Base-by-base conservation (phyloP, 2,888 invertebrate species). In the Pterostichus niger region DNA sequence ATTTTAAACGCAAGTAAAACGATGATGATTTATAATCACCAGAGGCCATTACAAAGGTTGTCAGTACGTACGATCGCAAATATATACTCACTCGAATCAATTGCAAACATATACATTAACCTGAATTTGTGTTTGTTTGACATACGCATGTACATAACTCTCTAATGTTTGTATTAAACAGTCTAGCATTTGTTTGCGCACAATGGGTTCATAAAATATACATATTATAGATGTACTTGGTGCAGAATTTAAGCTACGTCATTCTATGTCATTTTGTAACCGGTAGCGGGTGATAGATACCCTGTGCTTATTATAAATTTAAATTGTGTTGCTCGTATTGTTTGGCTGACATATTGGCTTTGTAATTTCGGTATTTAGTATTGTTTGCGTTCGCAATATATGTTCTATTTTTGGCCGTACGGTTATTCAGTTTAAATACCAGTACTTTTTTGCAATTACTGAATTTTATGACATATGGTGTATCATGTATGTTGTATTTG, bases 181-280 rank as follows among this genome's bases (percentile, higher is more conserved):
- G 68, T 71, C 44, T 71, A 44, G 75, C 75, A 33, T 75, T 75
- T 75, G 52, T 75, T 75, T 75, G 40, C 33, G 52, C 31, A 40
- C 49, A 75, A 24, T 17, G 40, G 49, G 75, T 75, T 31, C 75
- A 75, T 75, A 75, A 75, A 75, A 75, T 75, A 75, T 75, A 44
- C 49, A 75, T 75, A 52, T 75, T 75, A 52, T 75, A 71, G 71
- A 46, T 71, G 46, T 46, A 75, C 75, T 75, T 49, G 75, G 3
- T 52, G 33, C 33, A 31, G 52, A 75, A 75, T 75, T 33, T 31
- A 75, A 52, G 31, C 52, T 75, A 52, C 33, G 33, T 52, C 75
- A 75, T 52, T 49, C n/a, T 15, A 75, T 75, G 52, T 52, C 75
- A 75, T 75, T 71, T 71, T 71, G 46, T 44, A 71, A 68, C n/a